Evolutionary conservation across 92 coral and sea anemone genomes (phyloP).

Genomic region (Parazoanthus swiftii): DNA sequence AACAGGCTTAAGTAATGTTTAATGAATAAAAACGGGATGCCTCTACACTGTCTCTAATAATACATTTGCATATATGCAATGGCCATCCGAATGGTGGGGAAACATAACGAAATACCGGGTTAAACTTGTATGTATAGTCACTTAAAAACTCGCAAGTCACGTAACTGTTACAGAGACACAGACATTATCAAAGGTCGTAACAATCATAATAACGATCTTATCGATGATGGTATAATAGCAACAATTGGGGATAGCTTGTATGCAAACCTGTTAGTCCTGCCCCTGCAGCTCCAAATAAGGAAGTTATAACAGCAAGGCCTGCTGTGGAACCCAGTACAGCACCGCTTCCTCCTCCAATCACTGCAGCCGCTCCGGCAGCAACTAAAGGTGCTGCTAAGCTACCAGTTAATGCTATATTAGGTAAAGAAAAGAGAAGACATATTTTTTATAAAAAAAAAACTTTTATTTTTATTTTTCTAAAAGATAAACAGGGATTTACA

Average conservation of each 20-base stretch:
- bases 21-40: no score
- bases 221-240: neutral
- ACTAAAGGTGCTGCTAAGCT: conserved; percentile 85
- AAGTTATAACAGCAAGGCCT: conserved; percentile 79
- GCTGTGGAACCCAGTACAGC: conserved; percentile 72
- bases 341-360: conserved; percentile 77
- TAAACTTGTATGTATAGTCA: no score
- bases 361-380: conserved; percentile 81
- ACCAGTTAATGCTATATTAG: conserved; percentile 64
- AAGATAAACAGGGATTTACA: neutral
- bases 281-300: conserved; percentile 94
- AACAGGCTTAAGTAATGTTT: no score
- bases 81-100: no score
- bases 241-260: neutral
- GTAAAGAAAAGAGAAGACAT: neutral
- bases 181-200: no score
- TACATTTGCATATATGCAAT: no score
- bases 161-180: no score
- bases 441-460: neutral
- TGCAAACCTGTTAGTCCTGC: conserved; percentile 83
- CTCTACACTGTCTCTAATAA: no score
- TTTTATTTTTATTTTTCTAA: no score
- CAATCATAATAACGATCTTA: no score
- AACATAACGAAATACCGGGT: neutral
- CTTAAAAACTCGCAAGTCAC: no score